Conservation (phyloP, 2,888 invertebrate species). For the Metallyticus violacea region DNA sequence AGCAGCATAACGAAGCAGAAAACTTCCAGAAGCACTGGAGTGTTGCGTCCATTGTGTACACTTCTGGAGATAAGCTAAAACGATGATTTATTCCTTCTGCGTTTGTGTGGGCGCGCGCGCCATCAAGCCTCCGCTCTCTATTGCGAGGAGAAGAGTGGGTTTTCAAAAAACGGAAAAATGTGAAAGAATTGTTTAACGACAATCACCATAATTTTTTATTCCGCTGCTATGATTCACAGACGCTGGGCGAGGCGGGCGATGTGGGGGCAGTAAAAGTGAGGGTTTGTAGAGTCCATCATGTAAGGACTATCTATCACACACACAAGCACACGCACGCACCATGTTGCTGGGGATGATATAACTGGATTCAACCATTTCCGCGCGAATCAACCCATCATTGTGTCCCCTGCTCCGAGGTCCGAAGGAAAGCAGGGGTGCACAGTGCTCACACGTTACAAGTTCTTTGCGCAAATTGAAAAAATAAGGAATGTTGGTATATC, state of each 20-base stretch:
- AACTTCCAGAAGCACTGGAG: not conserved
- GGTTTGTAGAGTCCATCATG: conserved; percentile 5
- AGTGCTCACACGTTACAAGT: not conserved
- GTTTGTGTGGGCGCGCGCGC: not conserved
- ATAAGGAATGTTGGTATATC: too few species aligned
- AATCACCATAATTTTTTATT: conserved; percentile 23
- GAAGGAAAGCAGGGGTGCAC: not conserved
- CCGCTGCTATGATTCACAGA: conserved; percentile 16
- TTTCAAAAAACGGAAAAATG: conserved; percentile 6
- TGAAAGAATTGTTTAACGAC: conserved; percentile 22
- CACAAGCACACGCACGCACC: too few species aligned
- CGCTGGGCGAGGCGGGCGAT: too few species aligned
- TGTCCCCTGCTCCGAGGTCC: not conserved
- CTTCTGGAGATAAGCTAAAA: not conserved
- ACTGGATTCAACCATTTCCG: conserved; percentile 29
- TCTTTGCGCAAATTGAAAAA: not conserved
- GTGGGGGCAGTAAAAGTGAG: too few species aligned
- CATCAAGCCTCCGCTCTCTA: not conserved
- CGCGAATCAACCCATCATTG: conserved; percentile 30
- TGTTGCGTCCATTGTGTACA: too few species aligned
- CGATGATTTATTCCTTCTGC: not conserved
- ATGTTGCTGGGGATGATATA: not conserved
- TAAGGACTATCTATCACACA: conserved; percentile 19
- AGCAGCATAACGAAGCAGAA: not conserved
- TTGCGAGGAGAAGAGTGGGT: not conserved